Evolutionary conservation across 2,113 vertebrate genomes (phyloP), one percentile per base, ranked within the genome.

Genomic region (Brienomyrus longianalis): DNA sequence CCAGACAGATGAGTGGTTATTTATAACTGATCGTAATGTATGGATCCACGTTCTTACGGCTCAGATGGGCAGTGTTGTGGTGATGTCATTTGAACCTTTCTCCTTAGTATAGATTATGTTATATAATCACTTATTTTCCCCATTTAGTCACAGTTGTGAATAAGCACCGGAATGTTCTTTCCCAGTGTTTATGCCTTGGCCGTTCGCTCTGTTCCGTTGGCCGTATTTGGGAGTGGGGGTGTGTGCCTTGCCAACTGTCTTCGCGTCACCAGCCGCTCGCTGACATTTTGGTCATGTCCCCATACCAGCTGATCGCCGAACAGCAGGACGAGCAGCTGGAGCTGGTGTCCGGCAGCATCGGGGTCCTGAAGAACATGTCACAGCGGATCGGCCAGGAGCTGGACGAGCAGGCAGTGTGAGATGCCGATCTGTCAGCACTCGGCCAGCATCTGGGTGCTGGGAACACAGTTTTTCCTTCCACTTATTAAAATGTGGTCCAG

Each of bases 341-440:
- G 95, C 95, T 99, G 90, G 98, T 99, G 92, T 99, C 99, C 19
- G 98, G 98, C 94, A 98, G 98, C 91, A 98, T 99, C 0, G 98
- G 98, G 15, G 98, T 99, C 91, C 95, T 99, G 93, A 99, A 99
- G 97, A 99, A 98, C 96, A 99, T 99, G 98, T 99, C 98, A 3
- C 97, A 99, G 93, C 95, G 98, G 92, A 99, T 99, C 3, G 98
- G 98, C 0, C 96, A 97, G 93, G 98, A 99, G 95, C 95, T 99
- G 94, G 98, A 99, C 48, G 98, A 99, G 21, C 98, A 99, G 93
- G 96, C 98, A 5, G 98, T 98, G 98, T 99, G 95, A 98, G 98
- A 9, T 3, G 8, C 23, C 8, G 62, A 52, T 17, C 51, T 17
- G 15, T 17, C 52, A 54, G 52, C 4, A 1, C 17, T 54, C 52